Percentiles rank a stretch among this genome's conserved stretches.
phyloP scores from a whole-genome alignment of 2,888 invertebrate genomes.

The Arge pagana region DNA sequence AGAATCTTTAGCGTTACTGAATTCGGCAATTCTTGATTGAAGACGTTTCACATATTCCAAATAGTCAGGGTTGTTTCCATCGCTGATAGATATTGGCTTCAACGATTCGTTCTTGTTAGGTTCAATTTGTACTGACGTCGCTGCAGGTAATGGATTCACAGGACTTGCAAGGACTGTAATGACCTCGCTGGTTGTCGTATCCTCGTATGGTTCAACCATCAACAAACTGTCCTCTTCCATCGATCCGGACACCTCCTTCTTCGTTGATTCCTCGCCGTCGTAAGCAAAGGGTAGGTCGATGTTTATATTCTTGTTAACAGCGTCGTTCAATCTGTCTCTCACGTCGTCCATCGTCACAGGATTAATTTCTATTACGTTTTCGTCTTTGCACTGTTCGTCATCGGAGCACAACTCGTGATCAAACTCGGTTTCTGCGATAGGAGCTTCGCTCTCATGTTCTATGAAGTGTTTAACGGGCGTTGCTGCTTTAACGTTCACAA shows the following conservation, averaged over 20 bases:
- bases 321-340: conserved; percentile 42
- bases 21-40: conserved; percentile 71
- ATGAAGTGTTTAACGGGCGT: conserved; percentile 20
- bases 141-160: conserved; percentile 47
- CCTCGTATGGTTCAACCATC: conserved; percentile 65
- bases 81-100: conserved; percentile 33
- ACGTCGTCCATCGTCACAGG: conserved; percentile 53
- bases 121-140: conserved; percentile 19
- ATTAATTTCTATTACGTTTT: conserved; percentile 51
- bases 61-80: conserved; percentile 55
- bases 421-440: conserved; percentile 49
- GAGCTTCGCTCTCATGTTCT: conserved; percentile 35
- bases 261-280: conserved; percentile 52
- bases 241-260: conserved; percentile 44
- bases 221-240: conserved; percentile 67
- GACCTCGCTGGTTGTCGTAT: conserved; percentile 62
- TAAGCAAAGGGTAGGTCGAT: neutral
- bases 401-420: conserved; percentile 50
- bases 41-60: conserved; percentile 69
- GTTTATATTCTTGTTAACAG: conserved; percentile 19
- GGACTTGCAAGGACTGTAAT: conserved; percentile 64
- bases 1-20: conserved; percentile 71
- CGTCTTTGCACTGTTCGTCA: conserved; percentile 38
- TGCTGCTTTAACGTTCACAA: conserved; percentile 60
- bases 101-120: conserved; percentile 26